These are phyloP conservation scores for Conchocele bisecta DNA, from an alignment of 2,888 invertebrate genomes.

Conservation along the genomic window DNA sequence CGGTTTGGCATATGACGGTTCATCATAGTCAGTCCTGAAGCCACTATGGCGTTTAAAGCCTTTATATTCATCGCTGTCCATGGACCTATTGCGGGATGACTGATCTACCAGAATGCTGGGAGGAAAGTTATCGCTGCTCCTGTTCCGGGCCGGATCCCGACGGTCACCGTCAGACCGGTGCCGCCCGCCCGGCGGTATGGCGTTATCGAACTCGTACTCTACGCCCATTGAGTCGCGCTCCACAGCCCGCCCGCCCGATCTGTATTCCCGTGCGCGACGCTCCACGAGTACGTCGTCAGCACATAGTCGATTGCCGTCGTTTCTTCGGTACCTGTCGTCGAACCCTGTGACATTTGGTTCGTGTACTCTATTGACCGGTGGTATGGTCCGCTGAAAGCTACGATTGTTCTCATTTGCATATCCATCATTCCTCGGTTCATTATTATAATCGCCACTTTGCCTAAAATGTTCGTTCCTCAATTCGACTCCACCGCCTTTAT, in stretches of 20 bases:
- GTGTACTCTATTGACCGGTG: too few relatives aligned
- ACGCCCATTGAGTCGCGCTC: constrained; percentile 52
- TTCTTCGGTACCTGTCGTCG: not conserved
- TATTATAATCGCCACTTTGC: constrained; percentile 26
- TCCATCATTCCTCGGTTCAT: too few relatives aligned
- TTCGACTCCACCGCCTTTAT: constrained; percentile 50
- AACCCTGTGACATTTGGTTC: too few relatives aligned
- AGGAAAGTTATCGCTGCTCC: constrained; percentile 35
- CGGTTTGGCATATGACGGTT: constrained; percentile 16
- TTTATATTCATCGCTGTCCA: not conserved
- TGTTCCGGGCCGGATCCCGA: constrained; percentile 34
- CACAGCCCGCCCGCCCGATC: constrained; percentile 29
- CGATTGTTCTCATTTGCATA: too few relatives aligned
- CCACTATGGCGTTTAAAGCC: not conserved
- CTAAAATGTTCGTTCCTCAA: constrained; percentile 65
- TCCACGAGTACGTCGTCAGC: not conserved
- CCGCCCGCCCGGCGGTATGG: constrained; percentile 24
- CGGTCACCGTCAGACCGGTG: constrained; percentile 20
- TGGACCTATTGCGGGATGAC: not conserved
- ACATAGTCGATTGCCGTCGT: not conserved
- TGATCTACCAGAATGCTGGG: constrained; percentile 3
- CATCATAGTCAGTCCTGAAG: not conserved
- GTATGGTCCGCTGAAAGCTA: too few relatives aligned
- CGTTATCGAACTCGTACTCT: constrained; percentile 53
- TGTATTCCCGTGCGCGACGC: constrained; percentile 30